Evolutionary conservation across 2,888 invertebrate species (phyloP).

Genomic region (Apotomis betuletana): DNA sequence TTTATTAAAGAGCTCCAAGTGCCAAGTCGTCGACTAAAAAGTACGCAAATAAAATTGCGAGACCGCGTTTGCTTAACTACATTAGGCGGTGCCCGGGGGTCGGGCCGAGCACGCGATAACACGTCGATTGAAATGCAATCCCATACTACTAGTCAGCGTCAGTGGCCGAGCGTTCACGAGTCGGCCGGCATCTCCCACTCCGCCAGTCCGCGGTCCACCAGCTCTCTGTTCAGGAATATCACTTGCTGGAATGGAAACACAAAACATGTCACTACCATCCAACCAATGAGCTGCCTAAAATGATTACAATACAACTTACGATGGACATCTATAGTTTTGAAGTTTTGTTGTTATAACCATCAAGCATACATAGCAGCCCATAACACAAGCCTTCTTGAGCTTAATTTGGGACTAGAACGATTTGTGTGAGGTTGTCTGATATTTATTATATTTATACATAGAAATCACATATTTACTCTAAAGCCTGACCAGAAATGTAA

Average conservation of each 20-base stretch:
- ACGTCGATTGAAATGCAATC: slow-evolving; percentile 72
- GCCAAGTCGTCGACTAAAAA: slow-evolving; percentile 62
- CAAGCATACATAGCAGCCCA: no score
- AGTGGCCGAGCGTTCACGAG: slow-evolving; percentile 65
- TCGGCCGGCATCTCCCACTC: slow-evolving; percentile 86
- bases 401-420: no score
- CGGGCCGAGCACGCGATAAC: slow-evolving; percentile 53
- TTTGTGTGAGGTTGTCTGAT: no score
- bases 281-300: no score
- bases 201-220: slow-evolving; percentile 92
- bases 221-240: slow-evolving; percentile 93
- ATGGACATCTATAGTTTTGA: no score
- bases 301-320: no score
- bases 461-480: no score
- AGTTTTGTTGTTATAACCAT: no score
- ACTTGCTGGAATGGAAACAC: slow-evolving; percentile 85
- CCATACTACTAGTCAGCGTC: slow-evolving; percentile 68
- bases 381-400: no score
- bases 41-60: slow-evolving; percentile 53
- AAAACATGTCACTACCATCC: neutral
- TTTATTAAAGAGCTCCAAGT: slow-evolving; percentile 67
- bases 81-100: slow-evolving; percentile 45
- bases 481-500: no score
- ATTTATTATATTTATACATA: no score
- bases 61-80: slow-evolving; percentile 49